These are phyloP conservation scores for Anoura caudifer DNA, from an alignment of 2,113 vertebrate genomes.

Conservation along the genomic window DNA sequence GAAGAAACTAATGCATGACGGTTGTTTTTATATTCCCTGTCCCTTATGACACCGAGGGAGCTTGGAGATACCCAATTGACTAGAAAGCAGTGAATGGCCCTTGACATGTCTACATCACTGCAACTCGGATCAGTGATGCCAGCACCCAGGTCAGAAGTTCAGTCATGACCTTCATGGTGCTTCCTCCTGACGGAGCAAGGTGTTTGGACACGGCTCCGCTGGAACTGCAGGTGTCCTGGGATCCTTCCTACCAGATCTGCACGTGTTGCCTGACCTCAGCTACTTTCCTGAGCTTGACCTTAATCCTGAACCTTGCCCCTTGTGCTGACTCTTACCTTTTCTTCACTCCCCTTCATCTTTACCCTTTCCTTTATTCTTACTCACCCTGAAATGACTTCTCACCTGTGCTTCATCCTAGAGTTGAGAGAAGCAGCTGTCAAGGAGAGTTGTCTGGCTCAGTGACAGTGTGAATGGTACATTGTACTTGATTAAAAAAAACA, in stretches of 20 bases:
- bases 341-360: not conserved
- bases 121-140: not conserved
- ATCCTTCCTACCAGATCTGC: not conserved
- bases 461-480: not conserved
- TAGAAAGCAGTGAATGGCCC: not conserved
- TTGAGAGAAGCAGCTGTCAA: not conserved
- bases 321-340: not conserved
- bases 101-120: not conserved
- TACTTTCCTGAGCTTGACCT: not conserved
- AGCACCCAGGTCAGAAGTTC: not conserved
- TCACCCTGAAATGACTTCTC: not conserved
- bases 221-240: not conserved
- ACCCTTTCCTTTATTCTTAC: not conserved
- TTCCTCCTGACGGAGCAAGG: not conserved
- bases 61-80: not conserved
- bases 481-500: not conserved
- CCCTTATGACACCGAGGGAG: not conserved
- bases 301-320: not conserved
- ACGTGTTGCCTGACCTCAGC: not conserved
- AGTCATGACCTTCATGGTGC: not conserved
- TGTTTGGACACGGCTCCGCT: rapidly evolving
- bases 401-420: not conserved
- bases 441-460: not conserved
- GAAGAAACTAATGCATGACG: not conserved
- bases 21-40: not conserved